phyloP scores from a whole-genome alignment of 2,888 invertebrate genomes.

The Sthenelais limicola region DNA sequence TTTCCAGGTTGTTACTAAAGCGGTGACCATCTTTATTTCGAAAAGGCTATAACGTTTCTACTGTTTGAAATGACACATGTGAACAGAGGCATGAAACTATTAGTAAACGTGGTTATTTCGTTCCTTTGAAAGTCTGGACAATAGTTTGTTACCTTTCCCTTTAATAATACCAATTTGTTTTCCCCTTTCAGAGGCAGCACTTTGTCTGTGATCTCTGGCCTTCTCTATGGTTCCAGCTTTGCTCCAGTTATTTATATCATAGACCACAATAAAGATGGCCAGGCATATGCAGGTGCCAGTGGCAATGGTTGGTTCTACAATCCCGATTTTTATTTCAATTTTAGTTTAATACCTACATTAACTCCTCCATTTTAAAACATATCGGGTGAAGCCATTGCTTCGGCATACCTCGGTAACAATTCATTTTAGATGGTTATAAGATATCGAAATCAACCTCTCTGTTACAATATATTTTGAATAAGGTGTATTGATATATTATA shows the following conservation, averaged over 20 bases:
- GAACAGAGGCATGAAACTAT: too few species aligned
- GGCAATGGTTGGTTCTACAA: conserved; percentile 61
- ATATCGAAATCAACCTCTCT: background rate
- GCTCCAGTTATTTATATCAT: conserved; percentile 73
- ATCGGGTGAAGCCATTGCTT: too few species aligned
- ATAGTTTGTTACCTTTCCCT: too few species aligned
- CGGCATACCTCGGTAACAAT: background rate
- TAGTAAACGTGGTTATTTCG: too few species aligned
- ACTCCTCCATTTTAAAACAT: too few species aligned
- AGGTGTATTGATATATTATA: background rate
- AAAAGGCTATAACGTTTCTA: too few species aligned
- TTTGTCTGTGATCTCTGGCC: conserved; percentile 71
- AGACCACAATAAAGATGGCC: conserved; percentile 69
- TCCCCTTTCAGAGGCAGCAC: conserved; percentile 69
- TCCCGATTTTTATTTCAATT: background rate
- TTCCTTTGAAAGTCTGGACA: too few species aligned
- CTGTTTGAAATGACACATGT: too few species aligned
- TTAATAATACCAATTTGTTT: too few species aligned
- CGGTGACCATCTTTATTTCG: too few species aligned
- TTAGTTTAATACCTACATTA: too few species aligned
- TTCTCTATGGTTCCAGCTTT: conserved; percentile 73
- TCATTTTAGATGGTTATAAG: background rate
- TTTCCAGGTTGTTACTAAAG: too few species aligned
- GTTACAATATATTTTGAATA: background rate
- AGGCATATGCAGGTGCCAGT: conserved; percentile 56